A percentile compares a stretch with the other conserved stretches of the same genome.
These are phyloP conservation scores for Egretta garzetta DNA, from an alignment of 2,113 vertebrate genomes.

Conservation along the genomic window DNA sequence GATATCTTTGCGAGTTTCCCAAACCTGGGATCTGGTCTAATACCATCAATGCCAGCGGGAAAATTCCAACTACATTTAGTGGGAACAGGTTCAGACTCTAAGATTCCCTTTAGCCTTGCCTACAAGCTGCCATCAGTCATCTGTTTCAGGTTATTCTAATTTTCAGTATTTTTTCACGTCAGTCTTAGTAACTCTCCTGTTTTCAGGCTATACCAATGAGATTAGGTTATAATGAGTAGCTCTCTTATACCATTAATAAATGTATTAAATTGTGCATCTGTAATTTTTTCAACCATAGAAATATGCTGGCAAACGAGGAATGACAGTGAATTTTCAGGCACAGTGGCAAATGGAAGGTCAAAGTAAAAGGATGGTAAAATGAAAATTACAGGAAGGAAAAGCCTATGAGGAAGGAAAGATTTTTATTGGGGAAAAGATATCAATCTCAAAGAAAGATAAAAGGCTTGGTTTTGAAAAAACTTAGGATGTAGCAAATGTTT, in stretches of 20 bases:
- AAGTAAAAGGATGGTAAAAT: background rate
- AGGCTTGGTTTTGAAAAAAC: background rate
- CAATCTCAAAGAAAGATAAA: background rate
- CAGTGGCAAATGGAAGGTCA: fast-evolving
- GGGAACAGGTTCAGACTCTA: background rate
- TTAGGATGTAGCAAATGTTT: background rate
- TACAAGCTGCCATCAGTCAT: background rate
- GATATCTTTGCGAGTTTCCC: background rate
- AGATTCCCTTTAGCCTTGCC: background rate
- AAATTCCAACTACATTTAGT: background rate
- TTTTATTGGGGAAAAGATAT: background rate
- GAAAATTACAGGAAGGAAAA: background rate
- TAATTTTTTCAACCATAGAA: background rate
- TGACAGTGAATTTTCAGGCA: background rate
- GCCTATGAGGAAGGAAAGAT: background rate
- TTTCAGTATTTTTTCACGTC: background rate
- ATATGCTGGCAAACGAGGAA: background rate
- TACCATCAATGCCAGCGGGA: background rate
- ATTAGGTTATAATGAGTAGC: background rate
- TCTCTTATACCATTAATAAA: background rate
- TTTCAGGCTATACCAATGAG: background rate
- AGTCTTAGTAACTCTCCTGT: background rate
- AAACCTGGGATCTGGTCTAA: background rate
- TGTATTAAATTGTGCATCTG: background rate
- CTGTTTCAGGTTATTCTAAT: background rate